A percentile compares a stretch with the other conserved stretches of the same genome.
These are phyloP conservation scores for Mesitornis unicolor DNA, from an alignment of 2,113 vertebrate genomes.

Conservation along the genomic window DNA sequence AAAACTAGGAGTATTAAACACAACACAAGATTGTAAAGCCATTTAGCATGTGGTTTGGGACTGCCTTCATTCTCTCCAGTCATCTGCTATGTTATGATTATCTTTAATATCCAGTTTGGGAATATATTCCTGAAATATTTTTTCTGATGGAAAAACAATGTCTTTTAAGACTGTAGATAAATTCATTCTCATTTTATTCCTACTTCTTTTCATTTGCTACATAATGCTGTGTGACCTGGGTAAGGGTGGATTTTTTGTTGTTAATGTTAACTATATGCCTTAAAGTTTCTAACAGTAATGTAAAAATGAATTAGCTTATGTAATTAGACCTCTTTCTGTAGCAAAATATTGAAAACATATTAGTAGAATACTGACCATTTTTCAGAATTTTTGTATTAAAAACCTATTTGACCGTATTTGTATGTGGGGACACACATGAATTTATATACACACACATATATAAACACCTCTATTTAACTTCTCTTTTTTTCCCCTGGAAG, in stretches of 20 bases:
- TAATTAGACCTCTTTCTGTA: background rate
- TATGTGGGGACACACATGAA: fast-evolving
- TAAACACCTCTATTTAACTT: fast-evolving
- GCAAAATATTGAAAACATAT: background rate
- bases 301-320: background rate
- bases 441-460: fast-evolving
- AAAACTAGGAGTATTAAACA: background rate
- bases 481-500: background rate
- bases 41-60: background rate
- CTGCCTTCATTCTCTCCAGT: background rate
- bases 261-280: background rate
- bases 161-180: background rate
- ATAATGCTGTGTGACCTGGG: background rate
- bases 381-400: background rate
- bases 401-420: fast-evolving
- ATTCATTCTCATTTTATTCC: background rate
- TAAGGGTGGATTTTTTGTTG: background rate
- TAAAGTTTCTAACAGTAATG: background rate
- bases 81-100: background rate
- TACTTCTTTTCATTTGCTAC: background rate
- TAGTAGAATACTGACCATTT: background rate
- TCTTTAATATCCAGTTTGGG: background rate
- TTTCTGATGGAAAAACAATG: background rate
- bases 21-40: background rate
- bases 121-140: background rate